These are phyloP conservation scores for Hemaris fuciformis DNA, from an alignment of 2,888 invertebrate species.

Conservation along the genomic window DNA sequence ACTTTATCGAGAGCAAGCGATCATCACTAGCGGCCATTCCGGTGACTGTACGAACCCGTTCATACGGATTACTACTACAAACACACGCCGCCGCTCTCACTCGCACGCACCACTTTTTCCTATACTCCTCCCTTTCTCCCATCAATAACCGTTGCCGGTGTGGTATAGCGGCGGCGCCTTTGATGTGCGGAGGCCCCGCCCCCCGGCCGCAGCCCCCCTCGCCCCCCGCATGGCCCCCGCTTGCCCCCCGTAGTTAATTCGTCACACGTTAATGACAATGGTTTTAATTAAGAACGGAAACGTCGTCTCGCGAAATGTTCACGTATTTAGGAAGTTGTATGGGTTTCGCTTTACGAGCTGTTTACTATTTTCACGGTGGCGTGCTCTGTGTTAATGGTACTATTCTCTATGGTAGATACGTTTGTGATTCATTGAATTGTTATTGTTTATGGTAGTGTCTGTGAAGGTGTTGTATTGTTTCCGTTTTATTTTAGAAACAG, in stretches of 20 bases:
- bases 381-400: constrained; percentile 17
- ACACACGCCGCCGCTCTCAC: constrained; percentile 48
- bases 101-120: constrained; percentile 24
- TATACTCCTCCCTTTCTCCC: constrained; percentile 43
- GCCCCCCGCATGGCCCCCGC: constrained; percentile 47
- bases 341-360: constrained; percentile 9
- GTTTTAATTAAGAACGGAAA: constrained; percentile 73
- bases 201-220: constrained; percentile 52
- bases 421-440: not conserved
- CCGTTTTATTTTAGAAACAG: not conserved
- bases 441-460: not conserved
- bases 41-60: constrained; percentile 74
- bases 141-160: constrained; percentile 62
- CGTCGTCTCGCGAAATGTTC: constrained; percentile 45
- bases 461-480: not conserved
- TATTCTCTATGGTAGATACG: constrained; percentile 2
- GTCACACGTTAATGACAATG: constrained; percentile 77
- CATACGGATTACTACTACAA: constrained; percentile 70
- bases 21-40: constrained; percentile 63
- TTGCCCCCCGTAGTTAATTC: constrained; percentile 63
- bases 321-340: constrained; percentile 31
- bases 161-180: constrained; percentile 67
- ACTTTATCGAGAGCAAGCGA: not conserved
- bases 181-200: constrained; percentile 70
- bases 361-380: constrained; percentile 14